A percentile compares a stretch with the other conserved stretches of the same genome.
phyloP scores from a whole-genome alignment of 2,888 invertebrate genomes.

The Plagodis pulveraria region DNA sequence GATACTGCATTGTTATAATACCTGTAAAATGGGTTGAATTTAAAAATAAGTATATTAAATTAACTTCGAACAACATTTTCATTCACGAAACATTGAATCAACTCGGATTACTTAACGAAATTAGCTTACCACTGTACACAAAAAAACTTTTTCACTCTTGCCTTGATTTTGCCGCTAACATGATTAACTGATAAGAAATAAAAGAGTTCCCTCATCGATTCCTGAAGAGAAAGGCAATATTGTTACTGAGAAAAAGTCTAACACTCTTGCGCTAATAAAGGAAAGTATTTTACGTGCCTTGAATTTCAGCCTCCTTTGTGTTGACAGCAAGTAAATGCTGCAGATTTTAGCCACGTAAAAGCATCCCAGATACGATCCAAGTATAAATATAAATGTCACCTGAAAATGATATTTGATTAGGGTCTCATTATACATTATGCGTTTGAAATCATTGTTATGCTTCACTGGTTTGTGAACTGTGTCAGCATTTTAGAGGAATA shows the following conservation, averaged over 20 bases:
- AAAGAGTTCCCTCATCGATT: constrained; percentile 76
- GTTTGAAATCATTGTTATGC: too few relatives aligned
- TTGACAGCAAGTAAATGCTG: constrained; percentile 64
- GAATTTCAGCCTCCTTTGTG: constrained; percentile 67
- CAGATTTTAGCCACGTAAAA: constrained; percentile 70
- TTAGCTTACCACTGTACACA: constrained; percentile 71
- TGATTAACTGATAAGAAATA: constrained; percentile 77
- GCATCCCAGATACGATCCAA: constrained; percentile 64
- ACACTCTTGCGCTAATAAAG: constrained; percentile 11
- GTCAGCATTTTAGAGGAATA: too few relatives aligned
- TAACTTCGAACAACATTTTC: constrained; percentile 1
- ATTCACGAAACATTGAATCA: constrained; percentile 5
- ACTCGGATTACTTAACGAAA: constrained; percentile 22
- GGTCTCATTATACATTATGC: too few relatives aligned
- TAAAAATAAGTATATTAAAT: constrained; percentile 3
- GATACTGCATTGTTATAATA: constrained; percentile 75
- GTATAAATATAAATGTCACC: constrained; percentile 59
- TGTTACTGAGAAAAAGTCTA: constrained; percentile 15
- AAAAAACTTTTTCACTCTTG: constrained; percentile 75
- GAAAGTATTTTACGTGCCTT: constrained; percentile 55
- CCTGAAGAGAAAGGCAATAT: constrained; percentile 49
- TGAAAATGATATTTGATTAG: constrained; percentile 40
- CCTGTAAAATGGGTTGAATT: constrained; percentile 46
- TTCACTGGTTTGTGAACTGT: too few relatives aligned
- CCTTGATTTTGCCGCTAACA: constrained; percentile 74